Evolutionary conservation across 2,888 invertebrate genomes (phyloP), one percentile per base, ranked within the genome.

Genomic region (Drosophila histrio): DNA sequence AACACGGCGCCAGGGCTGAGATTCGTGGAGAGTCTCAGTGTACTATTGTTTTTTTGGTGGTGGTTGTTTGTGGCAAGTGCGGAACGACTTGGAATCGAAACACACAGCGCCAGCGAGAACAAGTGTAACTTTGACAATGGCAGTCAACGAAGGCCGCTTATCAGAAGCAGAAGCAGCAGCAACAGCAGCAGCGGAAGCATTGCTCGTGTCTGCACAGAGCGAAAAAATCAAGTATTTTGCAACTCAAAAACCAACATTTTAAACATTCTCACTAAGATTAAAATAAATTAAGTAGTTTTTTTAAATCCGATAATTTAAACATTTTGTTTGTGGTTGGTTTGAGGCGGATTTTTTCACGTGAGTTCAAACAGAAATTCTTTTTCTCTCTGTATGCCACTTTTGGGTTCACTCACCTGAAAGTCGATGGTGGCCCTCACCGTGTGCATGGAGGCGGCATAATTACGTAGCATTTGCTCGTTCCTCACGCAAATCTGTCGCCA

Each of bases 401-500:
- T 17, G 43, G 26, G 53, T 19, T 24, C 68, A 72, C 80, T 88
- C 73, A 94, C 95, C 93, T 95, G 95, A 89, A 94, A 94, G 90
- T 94, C 94, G 77, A 95, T 94, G 38, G 94, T 94, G 24, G 94
- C 94, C 4, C 94, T 94, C 69, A 95, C 94, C 67, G 94, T 94
- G 85, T 94, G 93, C 93, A 95, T 94, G 69, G 94, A 95, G 80
- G 94, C 94, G 0, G 94, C 94, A 87, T 95, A 95, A 92, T 94
- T 94, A 78, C 94, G 92, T 63, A 95, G 91, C 79, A 94, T 93
- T 11, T 94, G 94, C 90, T 95, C 95, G 6, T 94, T 94, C 80
- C 94, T 93, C 87, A 94, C 92, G 83, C 94, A 94, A 89, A 93
- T 94, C 83, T 94, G 93, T 22, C 94, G 93, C 93, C 95, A 95